Percentiles rank a stretch among this genome's conserved stretches.
Conservation (phyloP, 2,888 invertebrate species). For the Drosophila yooni region DNA sequence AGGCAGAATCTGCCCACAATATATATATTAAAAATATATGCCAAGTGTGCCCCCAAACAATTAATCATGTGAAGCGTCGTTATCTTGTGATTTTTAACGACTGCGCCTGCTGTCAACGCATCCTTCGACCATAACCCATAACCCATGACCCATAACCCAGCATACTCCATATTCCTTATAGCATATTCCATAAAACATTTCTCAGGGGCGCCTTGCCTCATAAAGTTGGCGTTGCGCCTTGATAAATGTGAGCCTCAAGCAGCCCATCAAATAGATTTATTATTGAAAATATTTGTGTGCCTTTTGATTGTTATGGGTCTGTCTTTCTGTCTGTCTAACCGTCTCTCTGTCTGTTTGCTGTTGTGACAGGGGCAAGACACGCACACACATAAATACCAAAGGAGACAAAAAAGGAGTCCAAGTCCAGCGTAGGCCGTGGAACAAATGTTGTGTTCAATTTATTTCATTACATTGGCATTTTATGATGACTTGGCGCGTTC, state of each 20-base stretch:
- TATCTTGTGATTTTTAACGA: slow-evolving; percentile 82
- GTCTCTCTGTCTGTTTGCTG: slow-evolving; percentile 18
- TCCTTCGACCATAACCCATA: slow-evolving; percentile 49
- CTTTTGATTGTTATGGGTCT: slow-evolving; percentile 68
- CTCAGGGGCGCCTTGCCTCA: slow-evolving; percentile 43
- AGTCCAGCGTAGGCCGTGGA: slow-evolving; percentile 21
- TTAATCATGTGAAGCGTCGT: slow-evolving; percentile 79
- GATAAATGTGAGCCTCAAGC: slow-evolving; percentile 55
- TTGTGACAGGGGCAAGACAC: slow-evolving; percentile 56
- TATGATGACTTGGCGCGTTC: slow-evolving; percentile 68
- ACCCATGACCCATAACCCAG: not conserved
- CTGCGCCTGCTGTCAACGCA: slow-evolving; percentile 72
- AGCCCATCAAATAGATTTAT: slow-evolving; percentile 81
- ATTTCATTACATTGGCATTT: slow-evolving; percentile 75
- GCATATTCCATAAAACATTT: slow-evolving; percentile 2
- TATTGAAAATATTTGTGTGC: slow-evolving; percentile 79
- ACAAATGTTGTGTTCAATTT: slow-evolving; percentile 77
- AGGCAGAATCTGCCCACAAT: slow-evolving; percentile 2
- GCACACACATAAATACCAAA: slow-evolving; percentile 2
- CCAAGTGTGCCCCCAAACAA: slow-evolving; percentile 45
- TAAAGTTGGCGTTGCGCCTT: slow-evolving; percentile 62
- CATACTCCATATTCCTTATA: not conserved
- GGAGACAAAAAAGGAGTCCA: slow-evolving; percentile 5
- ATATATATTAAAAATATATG: not conserved
- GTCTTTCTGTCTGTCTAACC: not conserved